These are phyloP conservation scores for Machimus atricapillus DNA, from an alignment of 2,888 invertebrate genomes.

Conservation along the genomic window DNA sequence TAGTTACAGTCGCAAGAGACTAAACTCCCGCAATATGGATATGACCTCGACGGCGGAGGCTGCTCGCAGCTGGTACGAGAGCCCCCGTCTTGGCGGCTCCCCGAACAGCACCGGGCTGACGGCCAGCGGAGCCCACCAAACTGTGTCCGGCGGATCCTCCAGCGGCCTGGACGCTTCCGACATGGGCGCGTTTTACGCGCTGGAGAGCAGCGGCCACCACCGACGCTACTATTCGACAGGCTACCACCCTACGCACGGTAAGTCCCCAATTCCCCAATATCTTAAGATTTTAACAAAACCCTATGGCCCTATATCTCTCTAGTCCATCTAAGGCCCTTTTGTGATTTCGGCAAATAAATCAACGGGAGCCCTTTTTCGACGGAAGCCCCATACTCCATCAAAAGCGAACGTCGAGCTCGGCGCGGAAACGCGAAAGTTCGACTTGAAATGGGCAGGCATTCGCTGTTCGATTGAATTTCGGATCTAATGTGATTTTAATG, in stretches of 20 bases:
- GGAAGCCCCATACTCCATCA: neutral
- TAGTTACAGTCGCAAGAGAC: slow-evolving; percentile 2
- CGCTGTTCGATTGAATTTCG: slow-evolving; percentile 43
- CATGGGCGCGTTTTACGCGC: slow-evolving; percentile 63
- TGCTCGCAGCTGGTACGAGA: slow-evolving; percentile 64
- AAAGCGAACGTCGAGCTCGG: neutral
- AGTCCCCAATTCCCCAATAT: slow-evolving; percentile 50
- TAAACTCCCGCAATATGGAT: slow-evolving; percentile 57
- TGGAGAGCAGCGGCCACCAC: slow-evolving; percentile 62
- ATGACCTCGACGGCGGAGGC: slow-evolving; percentile 64
- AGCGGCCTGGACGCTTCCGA: slow-evolving; percentile 60
- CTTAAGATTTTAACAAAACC: neutral
- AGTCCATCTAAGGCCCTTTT: neutral
- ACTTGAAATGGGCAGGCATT: slow-evolving; percentile 30
- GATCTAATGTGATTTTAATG: slow-evolving; percentile 47
- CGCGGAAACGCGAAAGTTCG: neutral
- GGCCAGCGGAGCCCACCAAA: slow-evolving; percentile 58
- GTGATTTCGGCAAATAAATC: slow-evolving; percentile 32
- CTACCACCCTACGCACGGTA: slow-evolving; percentile 59
- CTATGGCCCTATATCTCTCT: neutral
- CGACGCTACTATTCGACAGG: slow-evolving; percentile 62
- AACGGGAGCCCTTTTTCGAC: neutral
- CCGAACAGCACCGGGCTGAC: slow-evolving; percentile 60
- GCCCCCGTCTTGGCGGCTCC: slow-evolving; percentile 62
- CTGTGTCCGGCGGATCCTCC: slow-evolving; percentile 54